Evolutionary conservation across 2,888 invertebrate species (phyloP).

Genomic region (Notodonta ziczac): DNA sequence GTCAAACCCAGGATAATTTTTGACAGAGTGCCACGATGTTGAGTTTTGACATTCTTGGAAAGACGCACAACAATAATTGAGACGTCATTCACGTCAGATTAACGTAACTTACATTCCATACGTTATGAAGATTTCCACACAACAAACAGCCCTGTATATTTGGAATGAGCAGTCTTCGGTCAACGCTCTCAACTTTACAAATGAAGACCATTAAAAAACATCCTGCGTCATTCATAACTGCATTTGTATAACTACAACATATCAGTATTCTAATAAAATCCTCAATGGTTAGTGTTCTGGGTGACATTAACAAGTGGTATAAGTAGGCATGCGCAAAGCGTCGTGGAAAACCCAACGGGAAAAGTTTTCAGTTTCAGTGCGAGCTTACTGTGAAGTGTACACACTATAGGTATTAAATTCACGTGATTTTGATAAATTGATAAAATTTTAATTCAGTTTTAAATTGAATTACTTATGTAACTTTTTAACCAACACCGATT

Average conservation of each 20-base stretch:
- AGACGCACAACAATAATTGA: no score
- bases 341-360: conserved; percentile 44
- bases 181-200: conserved; percentile 30
- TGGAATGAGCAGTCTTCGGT: conserved; percentile 35
- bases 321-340: conserved; percentile 53
- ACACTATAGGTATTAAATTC: background rate
- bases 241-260: background rate
- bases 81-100: no score
- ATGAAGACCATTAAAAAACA: conserved; percentile 15
- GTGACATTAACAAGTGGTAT: conserved; percentile 10
- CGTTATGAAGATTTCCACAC: no score
- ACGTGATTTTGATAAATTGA: background rate
- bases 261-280: background rate
- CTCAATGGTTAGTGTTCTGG: conserved; percentile 11
- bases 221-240: conserved; percentile 13
- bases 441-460: background rate
- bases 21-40: no score
- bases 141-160: background rate
- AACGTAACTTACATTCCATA: no score
- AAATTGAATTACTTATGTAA: no score
- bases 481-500: no score
- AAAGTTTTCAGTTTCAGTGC: conserved; percentile 58
- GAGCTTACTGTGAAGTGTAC: conserved; percentile 40
- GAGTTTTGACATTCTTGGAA: no score
- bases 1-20: no score